Evolutionary conservation across 2,113 vertebrate genomes (phyloP).

Genomic region (Periophthalmus modestus): DNA sequence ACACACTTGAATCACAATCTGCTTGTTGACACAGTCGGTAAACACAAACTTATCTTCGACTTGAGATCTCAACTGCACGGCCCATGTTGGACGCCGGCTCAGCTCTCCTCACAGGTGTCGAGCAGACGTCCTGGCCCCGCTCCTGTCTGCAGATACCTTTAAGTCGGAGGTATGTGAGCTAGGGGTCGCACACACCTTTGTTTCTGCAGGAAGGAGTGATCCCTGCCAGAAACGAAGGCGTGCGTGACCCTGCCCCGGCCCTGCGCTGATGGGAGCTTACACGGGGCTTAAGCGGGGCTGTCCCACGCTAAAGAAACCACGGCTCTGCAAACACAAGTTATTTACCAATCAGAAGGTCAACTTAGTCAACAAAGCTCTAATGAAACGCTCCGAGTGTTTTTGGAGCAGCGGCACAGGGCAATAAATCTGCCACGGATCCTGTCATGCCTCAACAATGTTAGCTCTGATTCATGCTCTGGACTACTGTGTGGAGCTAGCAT

Average conservation of each 20-base stretch:
- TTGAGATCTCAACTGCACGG: conserved; percentile 54
- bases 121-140: conserved; percentile 59
- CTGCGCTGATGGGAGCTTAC: conserved; percentile 56
- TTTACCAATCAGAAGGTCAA: conserved; percentile 51
- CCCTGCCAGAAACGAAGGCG: conserved; percentile 52
- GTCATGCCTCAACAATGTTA: neutral
- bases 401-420: neutral
- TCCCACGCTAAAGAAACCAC: conserved; percentile 38
- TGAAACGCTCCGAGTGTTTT: neutral
- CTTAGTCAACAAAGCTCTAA: conserved; percentile 16
- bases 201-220: too few species aligned
- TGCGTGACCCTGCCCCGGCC: conserved; percentile 50
- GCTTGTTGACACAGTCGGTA: conserved; percentile 48
- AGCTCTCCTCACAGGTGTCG: conserved; percentile 62
- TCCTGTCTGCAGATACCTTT: conserved; percentile 59
- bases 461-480: neutral
- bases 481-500: neutral
- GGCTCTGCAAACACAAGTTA: conserved; percentile 35
- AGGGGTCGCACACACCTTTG: too few species aligned
- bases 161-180: neutral
- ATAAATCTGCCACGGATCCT: conserved; percentile 11
- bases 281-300: conserved; percentile 50
- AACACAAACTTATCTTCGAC: conserved; percentile 61
- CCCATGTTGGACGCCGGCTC: conserved; percentile 60
- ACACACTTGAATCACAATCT: conserved; percentile 35